Base-by-base conservation (phyloP, 1,140 invertebrate genomes). In the Oryzaephilus surinamensis region DNA sequence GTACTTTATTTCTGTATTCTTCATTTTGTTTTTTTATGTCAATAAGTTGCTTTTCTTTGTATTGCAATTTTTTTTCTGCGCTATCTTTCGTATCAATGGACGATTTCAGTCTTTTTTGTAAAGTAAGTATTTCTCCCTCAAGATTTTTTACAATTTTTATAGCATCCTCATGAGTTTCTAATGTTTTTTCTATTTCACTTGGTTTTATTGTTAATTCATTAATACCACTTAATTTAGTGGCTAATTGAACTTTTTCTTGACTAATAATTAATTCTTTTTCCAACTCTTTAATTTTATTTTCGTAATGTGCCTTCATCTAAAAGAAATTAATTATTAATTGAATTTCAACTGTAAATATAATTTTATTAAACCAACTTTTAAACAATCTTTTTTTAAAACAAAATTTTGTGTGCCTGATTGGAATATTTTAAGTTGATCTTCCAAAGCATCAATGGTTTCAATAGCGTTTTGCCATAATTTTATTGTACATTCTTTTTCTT, bases 381-480 rank as follows among this genome's bases (percentile, higher is more conserved):
- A n/a, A n/a, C n/a, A 12, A 24, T 51, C 41, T 3, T 41, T 26
- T 40, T 50, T 52, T 13, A 55, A 47, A n/a, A 57, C 39, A 36
- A 38, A 55, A 19, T 48, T 50, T 23, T 56, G 35, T 3, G 37
- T 43, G 23, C 39, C 46, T 13, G 41, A 41, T 26, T 50, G 48
- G 38, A 44, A 58, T 7, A 52, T 8, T 43, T 48, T 51, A 3
- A 59, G 31, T 39, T 61, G 49, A n/a, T 49, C 48, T 43, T 61
- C 58, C 13, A 61, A 40, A 27, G 42, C 36, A 29, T 61, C 55
- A 21, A 61, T 50, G 4, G 48, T 50, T 44, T 43, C 44, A 13
- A 52, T 32, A 7, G 48, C 41, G 30, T 51, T 52, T 32, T 51
- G 51, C 58, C 58, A 61, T 40, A 59, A 47, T 41, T 57, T 50